Conservation (phyloP, 2,888 invertebrate species). For the Eupithecia exiguata region DNA sequence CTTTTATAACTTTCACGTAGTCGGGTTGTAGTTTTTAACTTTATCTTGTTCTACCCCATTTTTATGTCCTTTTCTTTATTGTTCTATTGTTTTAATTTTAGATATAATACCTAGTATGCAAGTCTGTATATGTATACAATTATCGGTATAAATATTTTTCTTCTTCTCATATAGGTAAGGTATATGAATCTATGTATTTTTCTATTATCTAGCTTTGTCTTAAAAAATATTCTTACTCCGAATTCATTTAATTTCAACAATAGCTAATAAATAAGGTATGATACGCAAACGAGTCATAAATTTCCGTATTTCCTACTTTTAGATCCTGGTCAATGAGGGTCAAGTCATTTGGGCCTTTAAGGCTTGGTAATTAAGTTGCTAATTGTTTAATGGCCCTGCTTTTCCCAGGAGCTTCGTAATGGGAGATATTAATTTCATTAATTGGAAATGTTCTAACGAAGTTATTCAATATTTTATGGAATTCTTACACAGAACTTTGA, state of each 20-base stretch:
- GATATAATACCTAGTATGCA: too few species aligned
- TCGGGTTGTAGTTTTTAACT: too few species aligned
- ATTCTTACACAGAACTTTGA: constrained; percentile 17
- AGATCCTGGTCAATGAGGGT: constrained; percentile 27
- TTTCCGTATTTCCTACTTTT: constrained; percentile 15
- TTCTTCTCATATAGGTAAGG: too few species aligned
- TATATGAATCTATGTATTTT: too few species aligned
- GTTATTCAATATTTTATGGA: constrained; percentile 31
- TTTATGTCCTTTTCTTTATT: too few species aligned
- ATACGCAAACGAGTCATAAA: constrained; percentile 1
- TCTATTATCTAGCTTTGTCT: background rate
- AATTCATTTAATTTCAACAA: background rate
- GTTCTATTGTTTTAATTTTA: too few species aligned
- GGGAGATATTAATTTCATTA: constrained; percentile 35
- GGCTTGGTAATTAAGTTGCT: constrained; percentile 35
- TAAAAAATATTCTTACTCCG: background rate
- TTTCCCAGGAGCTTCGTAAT: constrained; percentile 33
- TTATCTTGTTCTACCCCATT: too few species aligned
- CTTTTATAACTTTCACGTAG: too few species aligned
- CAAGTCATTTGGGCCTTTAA: constrained; percentile 31
- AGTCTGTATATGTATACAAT: too few species aligned
- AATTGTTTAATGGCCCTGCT: constrained; percentile 35
- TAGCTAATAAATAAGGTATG: background rate
- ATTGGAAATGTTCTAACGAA: constrained; percentile 34
- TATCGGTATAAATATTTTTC: too few species aligned